phyloP scores from a whole-genome alignment of 2,888 invertebrate genomes.

The Tryphoninae sp. region DNA sequence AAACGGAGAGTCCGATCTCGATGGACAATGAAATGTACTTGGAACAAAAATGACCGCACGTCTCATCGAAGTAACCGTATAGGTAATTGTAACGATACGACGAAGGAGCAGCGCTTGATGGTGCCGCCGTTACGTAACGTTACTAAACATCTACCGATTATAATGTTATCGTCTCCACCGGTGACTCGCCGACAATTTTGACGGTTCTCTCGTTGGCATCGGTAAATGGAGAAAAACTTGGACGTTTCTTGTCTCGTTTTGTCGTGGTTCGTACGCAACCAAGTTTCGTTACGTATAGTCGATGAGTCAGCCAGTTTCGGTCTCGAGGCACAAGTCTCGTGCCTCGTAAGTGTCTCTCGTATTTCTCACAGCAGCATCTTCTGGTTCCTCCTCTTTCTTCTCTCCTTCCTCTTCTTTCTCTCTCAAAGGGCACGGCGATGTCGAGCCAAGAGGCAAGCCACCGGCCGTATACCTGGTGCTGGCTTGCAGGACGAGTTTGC shows the following conservation, averaged over 20 bases:
- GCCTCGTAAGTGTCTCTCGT: constrained; percentile 45
- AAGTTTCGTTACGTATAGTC: constrained; percentile 8
- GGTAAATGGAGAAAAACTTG: neutral
- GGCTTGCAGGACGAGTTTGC: constrained; percentile 69
- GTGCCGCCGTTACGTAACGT: neutral
- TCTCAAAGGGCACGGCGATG: constrained; percentile 23
- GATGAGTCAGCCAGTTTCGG: constrained; percentile 45
- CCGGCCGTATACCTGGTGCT: constrained; percentile 35
- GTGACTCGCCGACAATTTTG: constrained; percentile 1
- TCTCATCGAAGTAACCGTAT: no score
- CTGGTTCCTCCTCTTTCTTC: constrained; percentile 23
- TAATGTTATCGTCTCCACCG: neutral
- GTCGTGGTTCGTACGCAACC: neutral
- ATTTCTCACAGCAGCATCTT: constrained; percentile 45
- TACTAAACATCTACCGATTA: neutral
- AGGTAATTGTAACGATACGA: no score
- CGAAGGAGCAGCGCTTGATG: no score
- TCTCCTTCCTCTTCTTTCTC: constrained; percentile 24
- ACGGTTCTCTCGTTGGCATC: neutral
- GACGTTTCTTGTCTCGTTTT: neutral
- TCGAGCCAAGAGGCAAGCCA: constrained; percentile 24
- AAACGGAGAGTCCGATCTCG: neutral
- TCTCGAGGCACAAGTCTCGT: constrained; percentile 42
- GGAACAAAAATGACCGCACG: no score
- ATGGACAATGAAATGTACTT: neutral